phyloP scores from a whole-genome alignment of 2,797 vertebrate species.

The Podarcis siculus region DNA sequence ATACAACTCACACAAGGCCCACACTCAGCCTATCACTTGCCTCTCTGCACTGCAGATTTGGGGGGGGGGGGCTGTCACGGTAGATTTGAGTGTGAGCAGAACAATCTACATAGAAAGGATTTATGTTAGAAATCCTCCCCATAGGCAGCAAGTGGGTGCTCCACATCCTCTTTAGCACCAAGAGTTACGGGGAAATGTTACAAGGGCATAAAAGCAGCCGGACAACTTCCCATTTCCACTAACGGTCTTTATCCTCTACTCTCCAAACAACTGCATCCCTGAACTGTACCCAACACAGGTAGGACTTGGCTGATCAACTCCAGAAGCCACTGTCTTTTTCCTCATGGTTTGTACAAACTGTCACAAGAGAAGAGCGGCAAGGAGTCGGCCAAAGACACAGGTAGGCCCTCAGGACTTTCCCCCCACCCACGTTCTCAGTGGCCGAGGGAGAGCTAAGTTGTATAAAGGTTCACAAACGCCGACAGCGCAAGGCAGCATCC shows the following conservation, averaged over 20 bases:
- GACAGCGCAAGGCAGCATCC: background rate
- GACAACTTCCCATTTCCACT: background rate
- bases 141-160: background rate
- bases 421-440: background rate
- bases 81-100: background rate
- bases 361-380: background rate
- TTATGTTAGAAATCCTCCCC: background rate
- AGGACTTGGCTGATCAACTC: background rate
- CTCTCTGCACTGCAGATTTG: background rate
- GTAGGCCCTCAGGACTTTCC: background rate
- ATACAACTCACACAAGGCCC: background rate
- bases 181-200: background rate
- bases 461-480: background rate
- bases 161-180: slow-evolving; percentile 12
- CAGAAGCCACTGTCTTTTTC: background rate
- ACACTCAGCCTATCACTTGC: background rate
- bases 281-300: background rate
- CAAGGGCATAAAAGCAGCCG: background rate
- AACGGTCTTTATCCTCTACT: background rate
- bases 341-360: background rate
- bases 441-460: background rate
- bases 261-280: background rate
- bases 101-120: background rate
- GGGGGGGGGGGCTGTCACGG: background rate
- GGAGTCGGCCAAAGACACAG: background rate